Evolutionary conservation across 2,797 vertebrate genomes (phyloP), one percentile per base, ranked within the genome.

Genomic region (Sus cebifrons): DNA sequence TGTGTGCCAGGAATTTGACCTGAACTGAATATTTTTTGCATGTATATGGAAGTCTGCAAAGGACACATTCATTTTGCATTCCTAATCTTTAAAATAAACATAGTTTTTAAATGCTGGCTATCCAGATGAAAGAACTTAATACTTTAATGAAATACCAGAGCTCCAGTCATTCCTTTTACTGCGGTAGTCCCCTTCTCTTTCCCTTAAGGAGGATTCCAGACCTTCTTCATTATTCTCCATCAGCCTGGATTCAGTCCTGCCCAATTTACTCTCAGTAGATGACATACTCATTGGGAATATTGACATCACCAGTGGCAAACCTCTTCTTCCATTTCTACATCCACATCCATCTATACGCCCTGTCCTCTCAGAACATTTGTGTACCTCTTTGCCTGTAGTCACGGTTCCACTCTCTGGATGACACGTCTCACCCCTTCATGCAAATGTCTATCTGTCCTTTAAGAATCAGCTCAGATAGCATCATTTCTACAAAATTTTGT

Each of bases 1-100:
- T 23, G 8, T 67, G 75, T 92, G 25, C 29, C 49, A 64, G 65
- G 29, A 94, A 92, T 60, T 94, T 77, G 78, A 86, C 40, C 58
- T 75, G 36, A 90, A 81, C 68, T 54, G 32, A 93, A 29, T 88
- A 85, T 74, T 91, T 87, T 91, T 89, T 29, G 20, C 54, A 89
- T 71, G 52, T 14, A 5, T 89, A 23, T 67, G 62, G 11, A 83
- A 49, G n/a, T 94, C n/a, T 58, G 27, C 49, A 89, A 89, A 58
- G 68, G 3, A 17, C 52, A 56, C 89, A 40, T 56, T 89, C 64
- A 82, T 52, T 77, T 89, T 54, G 32, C 27, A 52, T 56, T 52
- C n/a, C 36, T 52, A 73, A 62, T 78, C 68, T 89, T 95, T 94
- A 77, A 89, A 36, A 15, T 75, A 89, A 86, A 23, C 20, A 27